Evolutionary conservation across 2,888 invertebrate genomes (phyloP).

Genomic region (Charanyca ferruginea): DNA sequence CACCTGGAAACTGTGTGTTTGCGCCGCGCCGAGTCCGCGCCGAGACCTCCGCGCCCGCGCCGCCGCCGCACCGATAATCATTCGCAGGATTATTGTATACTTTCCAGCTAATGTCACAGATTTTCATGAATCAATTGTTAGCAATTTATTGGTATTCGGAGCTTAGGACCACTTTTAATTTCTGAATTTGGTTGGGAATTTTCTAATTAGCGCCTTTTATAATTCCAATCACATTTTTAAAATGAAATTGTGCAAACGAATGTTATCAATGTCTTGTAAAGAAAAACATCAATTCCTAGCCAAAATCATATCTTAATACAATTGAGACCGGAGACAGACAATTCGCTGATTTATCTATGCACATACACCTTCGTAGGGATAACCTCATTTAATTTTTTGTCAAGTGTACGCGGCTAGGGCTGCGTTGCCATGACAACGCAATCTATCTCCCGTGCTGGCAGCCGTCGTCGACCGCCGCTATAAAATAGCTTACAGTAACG

Average conservation of each 20-base stretch:
- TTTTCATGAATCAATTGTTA: conserved; percentile 83
- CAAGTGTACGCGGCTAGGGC: conserved; percentile 37
- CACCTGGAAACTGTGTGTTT: conserved; percentile 90
- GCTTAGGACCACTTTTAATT: conserved; percentile 72
- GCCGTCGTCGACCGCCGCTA: conserved; percentile 59
- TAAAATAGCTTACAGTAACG: conserved; percentile 76
- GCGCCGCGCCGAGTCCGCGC: conserved; percentile 73
- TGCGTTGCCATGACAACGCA: conserved; percentile 69
- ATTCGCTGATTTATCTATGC: background rate
- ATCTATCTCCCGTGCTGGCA: conserved; percentile 70
- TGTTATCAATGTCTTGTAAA: background rate
- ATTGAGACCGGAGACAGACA: background rate
- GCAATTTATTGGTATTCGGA: conserved; percentile 72
- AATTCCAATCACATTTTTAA: background rate
- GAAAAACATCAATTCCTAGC: background rate
- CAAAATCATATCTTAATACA: background rate
- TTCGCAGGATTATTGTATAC: conserved; percentile 89
- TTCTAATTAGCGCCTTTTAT: conserved; percentile 52
- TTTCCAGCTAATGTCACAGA: conserved; percentile 86
- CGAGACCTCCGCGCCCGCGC: conserved; percentile 68
- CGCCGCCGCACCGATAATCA: conserved; percentile 82
- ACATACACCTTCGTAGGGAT: conserved; percentile 11
- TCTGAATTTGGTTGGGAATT: conserved; percentile 73
- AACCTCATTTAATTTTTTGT: conserved; percentile 40
- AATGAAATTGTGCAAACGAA: background rate